Base-by-base conservation (phyloP, 37 sponge, comb jelly and placozoan genomes). In the Eunapius fragilis region DNA sequence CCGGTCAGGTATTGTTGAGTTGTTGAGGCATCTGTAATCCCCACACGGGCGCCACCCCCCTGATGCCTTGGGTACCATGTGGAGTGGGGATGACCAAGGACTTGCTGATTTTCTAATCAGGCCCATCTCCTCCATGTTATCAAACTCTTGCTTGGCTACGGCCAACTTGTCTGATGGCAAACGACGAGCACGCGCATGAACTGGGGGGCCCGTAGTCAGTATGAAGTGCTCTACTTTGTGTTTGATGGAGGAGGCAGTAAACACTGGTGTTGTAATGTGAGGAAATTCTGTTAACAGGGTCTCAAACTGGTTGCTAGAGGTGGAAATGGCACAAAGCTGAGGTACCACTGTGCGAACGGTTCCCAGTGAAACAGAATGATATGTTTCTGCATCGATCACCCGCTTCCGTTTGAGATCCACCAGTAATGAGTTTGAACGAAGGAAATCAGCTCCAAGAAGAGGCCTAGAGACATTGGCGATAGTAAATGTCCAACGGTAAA, bases 1-100 rank as follows among this genome's bases (percentile, higher is more conserved):
- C 31, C 81, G 19, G 81, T 80, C 81, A 32, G 68, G 81, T 13
- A 68, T 69, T 13, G 83, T 82, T 31, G 27, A 27, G 25, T 35
- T 71, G 49, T 82, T 82, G 25, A 82, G 72, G 25, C 48, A 19
- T 35, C 83, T 28, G 28, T 82, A 82, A 27, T 82, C 83, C 25
- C 83, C 83, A 33, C 83, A 82, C 12, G 73, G 83, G 25, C 83
- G 83, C 83, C 83, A 82, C 41, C 41, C 83, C 33, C 83, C 83
- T n/a, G 72, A 31, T n/a, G 83, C 47, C 27, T 82, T 82, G 17
- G 83, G 77, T 70, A 85, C 85, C 85, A 76, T 85, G 78, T 85
- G 85, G 25, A 77, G 71, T 68, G 85, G 70, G 27, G 78, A 68
- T 26, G 85, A 25, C 85, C 85, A 85, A 27, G 49, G 67, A 32